phyloP scores from a whole-genome alignment of 2,797 vertebrate genomes.

The Hipposideros larvatus region DNA sequence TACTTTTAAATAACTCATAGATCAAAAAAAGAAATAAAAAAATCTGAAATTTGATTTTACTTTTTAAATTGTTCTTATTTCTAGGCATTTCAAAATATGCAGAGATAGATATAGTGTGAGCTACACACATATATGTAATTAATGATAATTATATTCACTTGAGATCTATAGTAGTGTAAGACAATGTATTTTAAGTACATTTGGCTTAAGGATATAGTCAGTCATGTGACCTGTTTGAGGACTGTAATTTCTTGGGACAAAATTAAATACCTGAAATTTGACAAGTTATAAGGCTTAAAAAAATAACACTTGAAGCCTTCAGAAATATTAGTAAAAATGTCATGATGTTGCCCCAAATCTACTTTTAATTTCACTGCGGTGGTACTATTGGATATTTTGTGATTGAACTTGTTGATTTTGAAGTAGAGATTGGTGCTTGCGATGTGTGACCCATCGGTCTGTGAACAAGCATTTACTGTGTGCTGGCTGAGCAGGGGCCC shows the following conservation, averaged over 20 bases:
- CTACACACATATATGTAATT: not conserved
- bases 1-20: not conserved
- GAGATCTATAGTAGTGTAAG: not conserved
- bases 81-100: not conserved
- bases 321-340: not conserved
- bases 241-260: conserved; percentile 37
- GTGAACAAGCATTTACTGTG: not conserved
- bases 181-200: not conserved
- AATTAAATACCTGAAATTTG: conserved; percentile 49
- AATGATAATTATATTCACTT: not conserved
- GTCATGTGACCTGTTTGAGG: conserved; percentile 9
- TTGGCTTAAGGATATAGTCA: not conserved
- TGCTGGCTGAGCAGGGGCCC: not conserved
- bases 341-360: not conserved
- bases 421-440: not conserved
- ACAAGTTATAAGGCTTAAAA: conserved; percentile 2
- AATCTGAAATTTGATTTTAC: not conserved
- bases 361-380: not conserved
- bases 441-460: not conserved
- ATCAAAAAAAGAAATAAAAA: not conserved
- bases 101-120: not conserved
- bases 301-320: not conserved
- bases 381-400: not conserved
- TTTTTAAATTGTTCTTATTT: not conserved
- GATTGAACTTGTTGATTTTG: not conserved